phyloP scores from a whole-genome alignment of 2,888 invertebrate species.

The Erpobdella octoculata region DNA sequence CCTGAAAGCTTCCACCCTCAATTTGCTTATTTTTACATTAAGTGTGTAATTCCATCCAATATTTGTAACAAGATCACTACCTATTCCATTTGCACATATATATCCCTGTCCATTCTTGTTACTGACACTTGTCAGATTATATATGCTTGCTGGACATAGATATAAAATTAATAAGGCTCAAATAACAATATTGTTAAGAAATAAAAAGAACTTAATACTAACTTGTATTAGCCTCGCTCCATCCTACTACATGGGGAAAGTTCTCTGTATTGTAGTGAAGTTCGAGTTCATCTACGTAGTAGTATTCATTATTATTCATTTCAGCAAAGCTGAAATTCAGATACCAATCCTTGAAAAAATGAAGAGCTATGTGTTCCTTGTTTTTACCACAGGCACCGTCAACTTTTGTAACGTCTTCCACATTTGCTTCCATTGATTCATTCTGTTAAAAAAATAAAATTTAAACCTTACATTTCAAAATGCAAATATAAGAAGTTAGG shows the following conservation, averaged over 20 bases:
- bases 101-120: conserved; percentile 15
- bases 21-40: neutral
- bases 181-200: neutral
- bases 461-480: no score
- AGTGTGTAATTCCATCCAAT: conserved; percentile 5
- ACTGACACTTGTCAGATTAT: neutral
- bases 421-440: neutral
- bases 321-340: neutral
- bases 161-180: no score
- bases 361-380: conserved; percentile 8
- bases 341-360: conserved; percentile 9
- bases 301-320: conserved; percentile 2
- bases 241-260: neutral
- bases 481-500: no score
- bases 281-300: neutral
- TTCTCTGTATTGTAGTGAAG: neutral
- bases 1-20: conserved; percentile 19
- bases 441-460: neutral
- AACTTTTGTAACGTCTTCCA: neutral
- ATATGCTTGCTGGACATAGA: neutral
- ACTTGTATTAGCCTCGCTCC: neutral
- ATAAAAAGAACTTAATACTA: neutral
- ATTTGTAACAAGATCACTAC: neutral
- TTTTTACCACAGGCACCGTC: conserved; percentile 7
- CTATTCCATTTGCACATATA: conserved; percentile 1